A percentile compares a stretch with the other conserved stretches of the same genome.
Conservation (phyloP, 2,888 invertebrate genomes). For the Dioctria linearis region DNA sequence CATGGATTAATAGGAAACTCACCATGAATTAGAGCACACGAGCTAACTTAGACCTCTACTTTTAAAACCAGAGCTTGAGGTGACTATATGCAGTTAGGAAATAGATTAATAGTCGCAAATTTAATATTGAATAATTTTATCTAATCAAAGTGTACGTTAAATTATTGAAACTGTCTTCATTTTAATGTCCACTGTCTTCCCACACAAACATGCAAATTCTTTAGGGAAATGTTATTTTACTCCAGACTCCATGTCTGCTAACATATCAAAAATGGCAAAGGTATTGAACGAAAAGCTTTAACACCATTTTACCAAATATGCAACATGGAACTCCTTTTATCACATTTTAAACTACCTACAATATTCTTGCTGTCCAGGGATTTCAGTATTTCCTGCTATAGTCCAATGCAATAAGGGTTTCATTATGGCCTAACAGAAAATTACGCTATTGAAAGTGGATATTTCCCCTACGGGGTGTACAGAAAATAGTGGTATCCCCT, state of each 20-base stretch:
- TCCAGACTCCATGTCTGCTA: neutral
- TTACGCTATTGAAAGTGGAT: constrained; percentile 37
- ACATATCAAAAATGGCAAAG: neutral
- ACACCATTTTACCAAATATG: constrained; percentile 50
- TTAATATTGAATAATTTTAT: constrained; percentile 23
- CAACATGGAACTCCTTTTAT: constrained; percentile 57
- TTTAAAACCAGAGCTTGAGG: too few relatives aligned
- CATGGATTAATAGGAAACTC: constrained; percentile 34
- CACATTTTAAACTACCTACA: constrained; percentile 15
- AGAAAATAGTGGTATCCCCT: constrained; percentile 28
- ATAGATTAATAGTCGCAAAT: constrained; percentile 31
- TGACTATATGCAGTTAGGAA: neutral
- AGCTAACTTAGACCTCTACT: neutral
- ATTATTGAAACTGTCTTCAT: constrained; percentile 16
- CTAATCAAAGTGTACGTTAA: constrained; percentile 21
- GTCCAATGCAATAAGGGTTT: neutral
- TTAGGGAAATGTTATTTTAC: constrained; percentile 27
- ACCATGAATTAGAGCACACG: constrained; percentile 3
- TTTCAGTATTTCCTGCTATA: neutral
- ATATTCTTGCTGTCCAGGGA: constrained; percentile 7
- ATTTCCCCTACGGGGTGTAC: constrained; percentile 12
- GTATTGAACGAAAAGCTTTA: constrained; percentile 7
- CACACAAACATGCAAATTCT: constrained; percentile 2
- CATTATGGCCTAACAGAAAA: constrained; percentile 13
- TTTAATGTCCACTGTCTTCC: neutral